Percentiles rank a stretch among this genome's conserved stretches.
Conservation (phyloP, 2,797 vertebrate species). For the Sphenopsis melanotis region DNA sequence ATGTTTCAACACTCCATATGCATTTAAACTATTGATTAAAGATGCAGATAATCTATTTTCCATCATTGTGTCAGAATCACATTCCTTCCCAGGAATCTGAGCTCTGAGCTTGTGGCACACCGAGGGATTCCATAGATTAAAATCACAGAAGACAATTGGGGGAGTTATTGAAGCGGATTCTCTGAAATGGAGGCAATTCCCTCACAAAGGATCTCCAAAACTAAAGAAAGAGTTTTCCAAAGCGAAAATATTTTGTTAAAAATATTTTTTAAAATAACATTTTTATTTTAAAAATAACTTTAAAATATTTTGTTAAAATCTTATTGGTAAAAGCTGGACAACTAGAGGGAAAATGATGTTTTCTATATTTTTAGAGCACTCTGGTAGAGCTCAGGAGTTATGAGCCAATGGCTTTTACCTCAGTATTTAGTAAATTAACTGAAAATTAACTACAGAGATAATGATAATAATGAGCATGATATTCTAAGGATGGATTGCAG, state of each 20-base stretch:
- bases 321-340: neutral
- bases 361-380: neutral
- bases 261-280: accelerated
- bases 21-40: slow-evolving; percentile 27
- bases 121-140: neutral
- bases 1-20: neutral
- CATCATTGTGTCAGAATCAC: neutral
- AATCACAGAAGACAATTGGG: neutral
- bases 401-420: neutral
- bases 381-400: neutral
- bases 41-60: neutral
- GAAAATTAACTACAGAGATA: neutral
- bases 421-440: neutral
- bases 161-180: neutral
- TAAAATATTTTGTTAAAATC: neutral
- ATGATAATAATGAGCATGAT: neutral
- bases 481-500: neutral
- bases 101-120: neutral
- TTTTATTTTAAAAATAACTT: neutral
- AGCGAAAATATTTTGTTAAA: neutral
- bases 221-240: neutral
- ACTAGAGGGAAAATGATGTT: neutral
- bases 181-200: neutral
- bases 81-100: neutral
- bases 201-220: neutral